These are phyloP conservation scores for Endotricha flammealis DNA, from an alignment of 2,888 invertebrate species.

Conservation along the genomic window DNA sequence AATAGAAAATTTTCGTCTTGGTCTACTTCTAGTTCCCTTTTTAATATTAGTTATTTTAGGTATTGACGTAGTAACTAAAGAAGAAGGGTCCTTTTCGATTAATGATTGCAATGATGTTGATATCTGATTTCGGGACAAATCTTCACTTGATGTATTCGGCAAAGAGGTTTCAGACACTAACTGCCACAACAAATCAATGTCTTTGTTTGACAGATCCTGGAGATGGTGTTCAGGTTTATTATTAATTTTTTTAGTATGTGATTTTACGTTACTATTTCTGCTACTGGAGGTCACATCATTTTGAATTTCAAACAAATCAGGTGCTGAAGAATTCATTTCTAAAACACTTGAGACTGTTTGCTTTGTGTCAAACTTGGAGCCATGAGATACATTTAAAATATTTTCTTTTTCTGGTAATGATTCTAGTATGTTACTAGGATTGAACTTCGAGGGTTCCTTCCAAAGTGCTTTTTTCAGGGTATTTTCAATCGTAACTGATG, in stretches of 20 bases:
- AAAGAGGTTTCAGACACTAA: constrained; percentile 60
- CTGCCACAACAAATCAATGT: constrained; percentile 67
- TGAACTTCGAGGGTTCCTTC: constrained; percentile 69
- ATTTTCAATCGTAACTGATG: constrained; percentile 48
- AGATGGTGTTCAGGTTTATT: constrained; percentile 42
- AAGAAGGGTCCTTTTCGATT: constrained; percentile 56
- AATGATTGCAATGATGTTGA: constrained; percentile 65
- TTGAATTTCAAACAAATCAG: constrained; percentile 26
- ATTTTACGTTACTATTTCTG: constrained; percentile 42
- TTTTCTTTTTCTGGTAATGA: constrained; percentile 64
- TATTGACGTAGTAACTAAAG: constrained; percentile 32
- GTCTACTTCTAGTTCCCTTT: constrained; percentile 58
- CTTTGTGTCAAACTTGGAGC: constrained; percentile 42
- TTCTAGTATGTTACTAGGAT: constrained; percentile 64
- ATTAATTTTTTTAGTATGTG: constrained; percentile 45
- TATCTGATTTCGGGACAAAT: constrained; percentile 52
- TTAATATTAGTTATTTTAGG: constrained; percentile 58
- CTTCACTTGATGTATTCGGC: constrained; percentile 46
- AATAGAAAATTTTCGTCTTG: constrained; percentile 78
- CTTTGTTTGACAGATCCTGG: constrained; percentile 58
- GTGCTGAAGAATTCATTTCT: constrained; percentile 23
- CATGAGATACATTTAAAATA: constrained; percentile 38
- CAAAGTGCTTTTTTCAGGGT: constrained; percentile 62
- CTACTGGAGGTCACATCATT: constrained; percentile 26
- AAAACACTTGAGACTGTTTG: constrained; percentile 41